Conservation (phyloP, 2,113 vertebrate species). For the Psittacula cyanocephala region DNA sequence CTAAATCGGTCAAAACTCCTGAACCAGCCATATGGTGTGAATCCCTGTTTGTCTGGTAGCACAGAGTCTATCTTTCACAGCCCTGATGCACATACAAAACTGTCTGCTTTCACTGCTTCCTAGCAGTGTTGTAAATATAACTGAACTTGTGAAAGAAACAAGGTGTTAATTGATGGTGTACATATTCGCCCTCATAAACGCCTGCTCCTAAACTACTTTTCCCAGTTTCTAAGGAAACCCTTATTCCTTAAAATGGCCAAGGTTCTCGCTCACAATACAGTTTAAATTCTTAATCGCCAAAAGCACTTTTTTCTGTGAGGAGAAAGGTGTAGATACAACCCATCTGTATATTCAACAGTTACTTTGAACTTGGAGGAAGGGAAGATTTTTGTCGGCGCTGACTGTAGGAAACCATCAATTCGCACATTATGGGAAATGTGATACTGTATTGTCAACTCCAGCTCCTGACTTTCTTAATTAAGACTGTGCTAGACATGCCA, state of each 20-base stretch:
- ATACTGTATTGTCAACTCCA: constrained; percentile 35
- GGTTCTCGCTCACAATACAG: constrained; percentile 20
- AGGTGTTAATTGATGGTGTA: constrained; percentile 45
- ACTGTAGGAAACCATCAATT: constrained; percentile 62
- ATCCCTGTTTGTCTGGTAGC: constrained; percentile 51
- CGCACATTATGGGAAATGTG: constrained; percentile 52
- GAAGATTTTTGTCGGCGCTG: constrained; percentile 31
- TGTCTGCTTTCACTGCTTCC: constrained; percentile 41
- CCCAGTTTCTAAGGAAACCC: constrained; percentile 63
- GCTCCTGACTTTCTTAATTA: constrained; percentile 50
- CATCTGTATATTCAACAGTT: constrained; percentile 63
- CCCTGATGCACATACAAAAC: constrained; percentile 26
- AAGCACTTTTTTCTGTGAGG: not conserved
- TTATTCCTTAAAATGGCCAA: constrained; percentile 46
- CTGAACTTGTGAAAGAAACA: constrained; percentile 63
- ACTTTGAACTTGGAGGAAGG: constrained; percentile 57
- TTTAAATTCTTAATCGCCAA: constrained; percentile 41
- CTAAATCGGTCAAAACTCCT: constrained; percentile 59
- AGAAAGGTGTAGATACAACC: constrained; percentile 44
- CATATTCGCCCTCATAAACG: constrained; percentile 30
- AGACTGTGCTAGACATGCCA: constrained; percentile 54
- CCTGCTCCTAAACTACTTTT: constrained; percentile 37
- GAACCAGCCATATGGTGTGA: constrained; percentile 59
- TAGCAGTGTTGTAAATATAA: constrained; percentile 70
- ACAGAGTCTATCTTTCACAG: constrained; percentile 23